Conservation (phyloP, 2,113 vertebrate genomes). For the Macroglossus sobrinus region DNA sequence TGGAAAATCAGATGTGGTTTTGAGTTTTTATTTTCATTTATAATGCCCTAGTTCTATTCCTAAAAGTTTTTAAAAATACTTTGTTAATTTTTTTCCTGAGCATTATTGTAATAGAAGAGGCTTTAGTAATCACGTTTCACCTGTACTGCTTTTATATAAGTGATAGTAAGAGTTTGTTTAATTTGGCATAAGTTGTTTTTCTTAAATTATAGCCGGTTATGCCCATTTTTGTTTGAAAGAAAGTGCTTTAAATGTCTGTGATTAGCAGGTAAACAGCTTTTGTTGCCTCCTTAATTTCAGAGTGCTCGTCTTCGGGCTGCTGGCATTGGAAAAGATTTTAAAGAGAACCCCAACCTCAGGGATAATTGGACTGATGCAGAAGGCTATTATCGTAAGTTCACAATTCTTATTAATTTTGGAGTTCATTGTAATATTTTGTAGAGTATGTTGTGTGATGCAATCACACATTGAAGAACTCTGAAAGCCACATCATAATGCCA, state of each 20-base stretch:
- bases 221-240: not conserved
- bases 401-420: not conserved
- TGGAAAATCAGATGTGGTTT: not conserved
- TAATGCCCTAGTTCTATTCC: not conserved
- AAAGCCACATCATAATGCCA: not conserved
- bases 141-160: not conserved
- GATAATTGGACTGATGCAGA: constrained; percentile 99
- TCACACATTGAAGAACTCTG: not conserved
- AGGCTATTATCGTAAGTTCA: constrained; percentile 96
- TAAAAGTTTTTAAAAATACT: not conserved
- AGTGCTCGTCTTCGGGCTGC: constrained; percentile 96
- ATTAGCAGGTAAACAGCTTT: not conserved
- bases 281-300: constrained; percentile 80
- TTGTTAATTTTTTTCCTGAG: not conserved
- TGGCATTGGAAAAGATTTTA: constrained; percentile 98
- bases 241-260: not conserved
- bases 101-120: not conserved
- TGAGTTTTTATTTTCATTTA: not conserved
- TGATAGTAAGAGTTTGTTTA: not conserved
- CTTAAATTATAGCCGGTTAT: not conserved
- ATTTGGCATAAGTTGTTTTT: not conserved
- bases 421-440: not conserved
- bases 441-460: not conserved
- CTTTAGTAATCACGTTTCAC: not conserved
- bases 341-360: constrained; percentile 99